Base-by-base conservation (phyloP, 2,888 invertebrate genomes). In the Epinotia brunnichana region DNA sequence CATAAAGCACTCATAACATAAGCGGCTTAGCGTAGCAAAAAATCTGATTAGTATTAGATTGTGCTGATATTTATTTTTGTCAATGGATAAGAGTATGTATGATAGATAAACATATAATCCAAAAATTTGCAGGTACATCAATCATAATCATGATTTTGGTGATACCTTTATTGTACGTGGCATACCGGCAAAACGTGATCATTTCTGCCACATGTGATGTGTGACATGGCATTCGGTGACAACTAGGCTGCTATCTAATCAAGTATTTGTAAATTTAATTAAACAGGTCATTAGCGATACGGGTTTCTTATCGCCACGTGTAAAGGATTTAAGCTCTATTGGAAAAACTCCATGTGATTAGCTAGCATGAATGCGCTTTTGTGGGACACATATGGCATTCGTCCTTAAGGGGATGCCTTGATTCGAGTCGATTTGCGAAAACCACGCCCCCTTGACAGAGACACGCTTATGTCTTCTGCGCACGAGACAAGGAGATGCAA, bases 231-330 rank as follows among this genome's bases (percentile, higher is more conserved):
- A 39, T 17, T 24, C 13, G 9, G n/a, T 13, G 24, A 15, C 35
- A 5, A 51, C 19, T 19, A 35, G n/a, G 9, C 2, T 13, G 11
- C 3, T 39, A 21, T 69, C 48, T 60, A 51, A 69, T 60, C 68
- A 17, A 35, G 39, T 54, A 54, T 69, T 69, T 69, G 61, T 53
- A 69, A 53, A 61, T 61, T 69, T 61, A 15, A 53, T 60, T 39
- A 39, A 41, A 44, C 3, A 7, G 69, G 51, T 39, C 51, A 35
- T 24, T 53, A 69, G 60, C 44, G 51, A 59, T 35, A 24, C 69
- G 59, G 48, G 15, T 44, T 3, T 7, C 7, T 29, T 29, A 60
- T 69, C 69, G 54, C 10, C 21, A 61, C 39, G 41, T 51, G 68
- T 51, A 35, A 17, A 24, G 13, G 54, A 41, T 21, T n/a, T 10